Evolutionary conservation across 2,888 invertebrate genomes (phyloP).

Genomic region (Agrotis exclamationis): DNA sequence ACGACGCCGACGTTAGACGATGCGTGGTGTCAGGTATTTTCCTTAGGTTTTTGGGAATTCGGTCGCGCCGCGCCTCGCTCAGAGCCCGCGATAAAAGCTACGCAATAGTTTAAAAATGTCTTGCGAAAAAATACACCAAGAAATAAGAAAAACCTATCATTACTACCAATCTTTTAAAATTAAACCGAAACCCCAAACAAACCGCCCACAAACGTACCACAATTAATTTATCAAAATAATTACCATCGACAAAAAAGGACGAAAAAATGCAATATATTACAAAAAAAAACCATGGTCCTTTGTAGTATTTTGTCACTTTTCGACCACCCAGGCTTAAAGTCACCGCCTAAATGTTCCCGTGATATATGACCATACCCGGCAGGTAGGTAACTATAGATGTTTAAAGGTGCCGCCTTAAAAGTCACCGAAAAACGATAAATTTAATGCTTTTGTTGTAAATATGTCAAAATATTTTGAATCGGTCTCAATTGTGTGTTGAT

Average conservation of each 20-base stretch:
- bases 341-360: constrained; percentile 42
- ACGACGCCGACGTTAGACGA: too few relatives aligned
- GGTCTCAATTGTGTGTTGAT: constrained; percentile 48
- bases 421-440: constrained; percentile 66
- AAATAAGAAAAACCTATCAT: constrained; percentile 1
- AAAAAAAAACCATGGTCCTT: constrained; percentile 42
- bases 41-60: too few relatives aligned
- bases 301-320: constrained; percentile 66
- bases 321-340: constrained; percentile 63
- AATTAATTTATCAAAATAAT: constrained; percentile 67
- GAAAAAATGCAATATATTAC: constrained; percentile 59
- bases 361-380: constrained; percentile 47
- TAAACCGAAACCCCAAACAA: constrained; percentile 14
- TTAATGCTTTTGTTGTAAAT: constrained; percentile 58
- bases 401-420: constrained; percentile 60
- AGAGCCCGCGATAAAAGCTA: too few relatives aligned
- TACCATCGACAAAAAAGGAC: constrained; percentile 40
- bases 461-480: constrained; percentile 67
- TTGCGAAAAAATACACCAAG: neutral
- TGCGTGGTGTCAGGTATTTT: too few relatives aligned
- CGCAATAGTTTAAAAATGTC: too few relatives aligned
- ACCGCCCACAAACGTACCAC: constrained; percentile 36
- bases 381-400: constrained; percentile 53
- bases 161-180: constrained; percentile 2
- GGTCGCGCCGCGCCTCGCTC: too few relatives aligned